Percentiles rank a stretch among this genome's conserved stretches.
phyloP scores from a whole-genome alignment of 2,113 vertebrate species.

The Microtus montanus region DNA sequence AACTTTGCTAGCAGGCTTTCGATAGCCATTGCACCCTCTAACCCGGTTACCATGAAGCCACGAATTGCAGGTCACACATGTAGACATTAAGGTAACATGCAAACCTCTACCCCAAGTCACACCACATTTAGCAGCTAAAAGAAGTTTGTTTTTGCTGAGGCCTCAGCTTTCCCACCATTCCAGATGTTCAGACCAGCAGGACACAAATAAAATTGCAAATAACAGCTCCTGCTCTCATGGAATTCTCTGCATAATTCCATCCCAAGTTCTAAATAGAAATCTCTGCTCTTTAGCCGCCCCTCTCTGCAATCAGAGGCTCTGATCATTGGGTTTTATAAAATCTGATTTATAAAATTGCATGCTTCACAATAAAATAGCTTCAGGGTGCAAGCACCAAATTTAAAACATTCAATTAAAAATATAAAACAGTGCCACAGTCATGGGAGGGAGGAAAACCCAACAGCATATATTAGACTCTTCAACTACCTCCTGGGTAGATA shows the following conservation, averaged over 20 bases:
- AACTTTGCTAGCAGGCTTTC: neutral
- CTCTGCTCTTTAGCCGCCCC: slow-evolving; percentile 60
- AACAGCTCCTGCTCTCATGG: neutral
- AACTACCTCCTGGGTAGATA: slow-evolving; percentile 48
- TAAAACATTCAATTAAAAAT: slow-evolving; percentile 79
- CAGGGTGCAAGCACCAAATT: slow-evolving; percentile 72
- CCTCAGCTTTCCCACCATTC: slow-evolving; percentile 22
- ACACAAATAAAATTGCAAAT: slow-evolving; percentile 62
- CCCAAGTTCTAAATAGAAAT: slow-evolving; percentile 76
- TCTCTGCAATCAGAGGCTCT: slow-evolving; percentile 73
- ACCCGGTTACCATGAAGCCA: rapidly evolving
- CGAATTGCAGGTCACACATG: neutral
- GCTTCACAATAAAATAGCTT: slow-evolving; percentile 75
- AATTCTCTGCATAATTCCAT: slow-evolving; percentile 68
- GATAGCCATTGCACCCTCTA: neutral
- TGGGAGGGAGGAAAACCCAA: neutral
- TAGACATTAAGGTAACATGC: neutral
- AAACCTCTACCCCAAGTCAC: neutral
- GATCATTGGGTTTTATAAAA: slow-evolving; percentile 76
- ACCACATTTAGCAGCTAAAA: slow-evolving; percentile 9
- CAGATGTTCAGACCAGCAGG: slow-evolving; percentile 71
- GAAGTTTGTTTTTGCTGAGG: slow-evolving; percentile 63
- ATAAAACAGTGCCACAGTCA: slow-evolving; percentile 66
- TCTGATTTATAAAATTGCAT: slow-evolving; percentile 80
- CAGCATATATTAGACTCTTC: slow-evolving; percentile 48